phyloP scores from a whole-genome alignment of 2,113 vertebrate genomes.

The Argyrosomus japonicus region DNA sequence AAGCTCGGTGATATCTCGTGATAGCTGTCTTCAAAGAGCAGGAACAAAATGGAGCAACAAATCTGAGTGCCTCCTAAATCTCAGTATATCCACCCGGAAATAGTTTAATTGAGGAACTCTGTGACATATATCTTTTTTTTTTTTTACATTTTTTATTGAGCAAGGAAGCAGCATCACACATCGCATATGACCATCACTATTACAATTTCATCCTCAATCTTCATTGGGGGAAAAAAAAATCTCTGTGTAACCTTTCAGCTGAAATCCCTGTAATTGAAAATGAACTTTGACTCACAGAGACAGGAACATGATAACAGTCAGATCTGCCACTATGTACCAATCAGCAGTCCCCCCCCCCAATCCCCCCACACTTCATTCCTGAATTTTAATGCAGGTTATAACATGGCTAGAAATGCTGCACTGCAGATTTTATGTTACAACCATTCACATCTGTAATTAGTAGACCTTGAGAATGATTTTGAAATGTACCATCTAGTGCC shows the following conservation, averaged over 20 bases:
- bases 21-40: conserved; percentile 1
- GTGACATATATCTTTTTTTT: background rate
- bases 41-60: background rate
- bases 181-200: background rate
- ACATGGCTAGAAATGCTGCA: background rate
- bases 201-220: background rate
- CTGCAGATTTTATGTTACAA: background rate
- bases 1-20: conserved; percentile 23
- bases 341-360: background rate
- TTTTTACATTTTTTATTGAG: background rate
- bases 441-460: conserved; percentile 5
- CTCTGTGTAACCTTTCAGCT: conserved; percentile 7
- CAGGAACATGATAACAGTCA: background rate
- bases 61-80: background rate
- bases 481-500: background rate
- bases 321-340: conserved; percentile 17
- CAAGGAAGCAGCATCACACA: background rate
- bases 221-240: background rate
- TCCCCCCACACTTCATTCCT: background rate
- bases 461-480: background rate
- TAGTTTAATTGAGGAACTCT: no score
- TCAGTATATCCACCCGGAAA: background rate
- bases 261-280: conserved; percentile 20
- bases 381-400: conserved; percentile 31
- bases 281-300: conserved; percentile 25